These are phyloP conservation scores for Bacillus rossius DNA, from an alignment of 1,140 invertebrate species.

Conservation along the genomic window DNA sequence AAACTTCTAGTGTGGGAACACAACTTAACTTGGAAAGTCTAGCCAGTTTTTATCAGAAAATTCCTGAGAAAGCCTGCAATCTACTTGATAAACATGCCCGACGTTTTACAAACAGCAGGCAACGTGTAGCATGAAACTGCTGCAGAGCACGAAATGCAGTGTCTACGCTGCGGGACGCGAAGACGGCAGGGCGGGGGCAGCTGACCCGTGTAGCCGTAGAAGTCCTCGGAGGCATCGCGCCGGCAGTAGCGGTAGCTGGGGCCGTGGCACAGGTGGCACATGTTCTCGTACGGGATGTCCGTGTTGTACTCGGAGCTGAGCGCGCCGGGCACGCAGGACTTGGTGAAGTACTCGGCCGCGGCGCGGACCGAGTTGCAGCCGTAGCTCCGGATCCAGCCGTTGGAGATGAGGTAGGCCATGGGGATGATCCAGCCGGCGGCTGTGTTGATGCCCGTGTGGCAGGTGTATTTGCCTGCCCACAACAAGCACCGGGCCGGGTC, in stretches of 20 bases:
- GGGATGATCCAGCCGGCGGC: slow-evolving; percentile 96
- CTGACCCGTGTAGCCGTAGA: slow-evolving; percentile 74
- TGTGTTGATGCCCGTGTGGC: slow-evolving; percentile 86
- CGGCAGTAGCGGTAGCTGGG: slow-evolving; percentile 70
- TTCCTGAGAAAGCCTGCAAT: too few relatives aligned
- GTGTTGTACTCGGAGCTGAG: slow-evolving; percentile 78
- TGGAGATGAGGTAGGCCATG: slow-evolving; percentile 86
- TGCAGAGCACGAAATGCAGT: too few relatives aligned
- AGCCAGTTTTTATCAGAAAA: too few relatives aligned
- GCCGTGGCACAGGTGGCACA: slow-evolving; percentile 93
- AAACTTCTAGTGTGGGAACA: too few relatives aligned
- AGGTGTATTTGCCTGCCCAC: slow-evolving; percentile 67
- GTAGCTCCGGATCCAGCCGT: slow-evolving; percentile 88
- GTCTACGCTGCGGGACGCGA: too few relatives aligned
- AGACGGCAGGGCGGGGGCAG: too few relatives aligned
- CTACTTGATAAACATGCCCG: too few relatives aligned
- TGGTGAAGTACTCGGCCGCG: slow-evolving; percentile 88
- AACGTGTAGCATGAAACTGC: too few relatives aligned
- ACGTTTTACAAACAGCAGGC: too few relatives aligned
- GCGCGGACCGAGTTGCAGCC: slow-evolving; percentile 85
- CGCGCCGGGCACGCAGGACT: slow-evolving; percentile 86
- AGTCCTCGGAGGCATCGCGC: slow-evolving; percentile 81
- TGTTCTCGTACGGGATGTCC: slow-evolving; percentile 75
- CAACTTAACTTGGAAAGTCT: too few relatives aligned
- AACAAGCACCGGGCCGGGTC: too few relatives aligned